Percentiles rank a stretch among this genome's conserved stretches.
Conservation (phyloP, 1,140 invertebrate species). For the Megathymus violae region DNA sequence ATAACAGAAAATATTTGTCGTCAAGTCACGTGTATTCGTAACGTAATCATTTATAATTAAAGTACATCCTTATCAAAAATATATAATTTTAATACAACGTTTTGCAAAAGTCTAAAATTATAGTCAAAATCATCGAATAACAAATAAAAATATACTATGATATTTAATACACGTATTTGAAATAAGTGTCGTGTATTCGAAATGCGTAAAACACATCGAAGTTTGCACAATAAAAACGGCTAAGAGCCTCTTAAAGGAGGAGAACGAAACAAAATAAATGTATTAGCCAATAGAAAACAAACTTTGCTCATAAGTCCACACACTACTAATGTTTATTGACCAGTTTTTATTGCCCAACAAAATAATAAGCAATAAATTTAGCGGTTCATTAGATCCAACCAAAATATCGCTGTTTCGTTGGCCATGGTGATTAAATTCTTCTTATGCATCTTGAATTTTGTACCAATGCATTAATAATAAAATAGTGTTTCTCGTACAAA, state of each 20-base stretch:
- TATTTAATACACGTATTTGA: neutral
- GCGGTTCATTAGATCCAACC: neutral
- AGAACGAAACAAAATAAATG: conserved; percentile 62
- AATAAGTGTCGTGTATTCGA: conserved; percentile 58
- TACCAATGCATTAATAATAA: too few relatives aligned
- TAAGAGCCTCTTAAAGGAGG: conserved; percentile 60
- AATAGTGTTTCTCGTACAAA: too few relatives aligned
- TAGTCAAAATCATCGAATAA: too few relatives aligned
- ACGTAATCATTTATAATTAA: too few relatives aligned
- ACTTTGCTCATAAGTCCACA: conserved; percentile 51
- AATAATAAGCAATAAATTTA: neutral
- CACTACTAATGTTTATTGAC: conserved; percentile 18
- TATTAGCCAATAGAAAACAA: conserved; percentile 50
- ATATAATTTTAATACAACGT: too few relatives aligned
- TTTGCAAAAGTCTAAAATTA: too few relatives aligned
- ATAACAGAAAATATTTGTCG: too few relatives aligned
- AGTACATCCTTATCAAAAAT: too few relatives aligned
- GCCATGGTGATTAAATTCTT: neutral
- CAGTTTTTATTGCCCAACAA: conserved; percentile 5
- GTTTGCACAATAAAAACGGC: conserved; percentile 68
- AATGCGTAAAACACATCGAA: conserved; percentile 54
- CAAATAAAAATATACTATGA: too few relatives aligned
- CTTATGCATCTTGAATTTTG: too few relatives aligned
- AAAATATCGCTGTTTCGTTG: neutral
- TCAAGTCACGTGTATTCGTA: too few relatives aligned